Evolutionary conservation across 2,797 vertebrate species (phyloP), one percentile per base, ranked within the genome.

Genomic region (Danio albolineatus): DNA sequence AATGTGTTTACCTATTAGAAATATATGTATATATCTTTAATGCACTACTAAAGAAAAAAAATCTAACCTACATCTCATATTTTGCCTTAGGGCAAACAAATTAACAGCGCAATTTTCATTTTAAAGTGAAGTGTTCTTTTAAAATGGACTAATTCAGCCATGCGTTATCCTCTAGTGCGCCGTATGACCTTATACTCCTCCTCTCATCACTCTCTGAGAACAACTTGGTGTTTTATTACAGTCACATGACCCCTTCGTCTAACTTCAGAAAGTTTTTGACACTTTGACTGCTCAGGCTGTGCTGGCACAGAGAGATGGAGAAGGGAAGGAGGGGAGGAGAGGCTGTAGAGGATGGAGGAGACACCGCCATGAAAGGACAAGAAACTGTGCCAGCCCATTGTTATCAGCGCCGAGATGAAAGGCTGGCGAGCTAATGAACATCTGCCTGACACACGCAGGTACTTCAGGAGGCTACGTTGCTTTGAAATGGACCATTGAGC

Each of bases 351-450:
- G 90, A 91, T 89, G 88, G 89, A 90, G 89, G 87, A 86, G 90
- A 92, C 88, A 86, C 86, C 91, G 89, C 88, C 89, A 89, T 92
- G 90, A 94, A 93, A 92, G 90, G 89, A 85, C 83, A 82, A 85
- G 81, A 90, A 83, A 80, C 83, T 76, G 86, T 92, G 92, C 91
- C 93, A 93, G 88, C 82, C 89, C 88, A 95, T 95, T 95, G 94
- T 94, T 94, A 88, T 92, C 89, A 87, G 86, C 80, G 79, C 88
- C 84, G 90, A 94, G 93, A 95, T 95, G 93, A 94, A 94, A 94
- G 93, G 85, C 88, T 83, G 87, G 83, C 86, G 28, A 88, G 82
- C 89, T 94, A 94, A 93, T 94, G 94, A 94, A 94, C 94, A 95
- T 94, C 94, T 95, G 93, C 91, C 92, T 90, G 85, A 88, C 89